Percentiles rank a stretch among this genome's conserved stretches.
Conservation (phyloP, 2,797 vertebrate genomes). For the Scyliorhinus canicula region DNA sequence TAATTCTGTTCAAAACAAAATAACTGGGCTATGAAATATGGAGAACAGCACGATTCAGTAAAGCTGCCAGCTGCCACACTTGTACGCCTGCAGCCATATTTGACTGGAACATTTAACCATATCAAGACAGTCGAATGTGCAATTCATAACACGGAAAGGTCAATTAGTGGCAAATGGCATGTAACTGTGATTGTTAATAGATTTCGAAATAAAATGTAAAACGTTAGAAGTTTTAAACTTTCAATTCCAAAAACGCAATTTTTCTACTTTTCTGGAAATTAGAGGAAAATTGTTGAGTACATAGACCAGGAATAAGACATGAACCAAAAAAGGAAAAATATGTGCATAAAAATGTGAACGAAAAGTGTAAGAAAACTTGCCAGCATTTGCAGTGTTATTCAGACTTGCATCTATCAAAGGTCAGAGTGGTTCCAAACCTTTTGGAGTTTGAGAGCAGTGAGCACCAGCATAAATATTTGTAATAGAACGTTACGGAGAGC, state of each 20-base stretch:
- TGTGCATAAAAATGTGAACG: neutral
- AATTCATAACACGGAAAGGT: neutral
- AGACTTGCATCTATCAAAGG: neutral
- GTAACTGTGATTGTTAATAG: neutral
- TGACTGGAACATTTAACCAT: neutral
- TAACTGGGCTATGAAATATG: neutral
- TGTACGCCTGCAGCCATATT: neutral
- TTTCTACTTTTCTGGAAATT: neutral
- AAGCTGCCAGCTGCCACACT: neutral
- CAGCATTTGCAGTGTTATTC: neutral
- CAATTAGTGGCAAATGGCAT: neutral
- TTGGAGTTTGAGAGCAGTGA: neutral
- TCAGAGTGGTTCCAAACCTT: neutral
- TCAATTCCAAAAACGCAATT: neutral
- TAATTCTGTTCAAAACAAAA: slow-evolving; percentile 9
- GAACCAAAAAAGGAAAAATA: neutral
- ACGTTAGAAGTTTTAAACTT: neutral
- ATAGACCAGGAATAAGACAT: neutral
- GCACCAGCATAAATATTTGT: neutral
- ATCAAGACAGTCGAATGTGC: neutral
- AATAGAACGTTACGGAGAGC: neutral
- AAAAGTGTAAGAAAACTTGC: neutral
- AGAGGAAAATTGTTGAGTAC: neutral
- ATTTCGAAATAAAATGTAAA: neutral
- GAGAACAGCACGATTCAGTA: neutral